Evolutionary conservation across 2,113 vertebrate genomes (phyloP).

Genomic region (Dipodomys ordii): DNA sequence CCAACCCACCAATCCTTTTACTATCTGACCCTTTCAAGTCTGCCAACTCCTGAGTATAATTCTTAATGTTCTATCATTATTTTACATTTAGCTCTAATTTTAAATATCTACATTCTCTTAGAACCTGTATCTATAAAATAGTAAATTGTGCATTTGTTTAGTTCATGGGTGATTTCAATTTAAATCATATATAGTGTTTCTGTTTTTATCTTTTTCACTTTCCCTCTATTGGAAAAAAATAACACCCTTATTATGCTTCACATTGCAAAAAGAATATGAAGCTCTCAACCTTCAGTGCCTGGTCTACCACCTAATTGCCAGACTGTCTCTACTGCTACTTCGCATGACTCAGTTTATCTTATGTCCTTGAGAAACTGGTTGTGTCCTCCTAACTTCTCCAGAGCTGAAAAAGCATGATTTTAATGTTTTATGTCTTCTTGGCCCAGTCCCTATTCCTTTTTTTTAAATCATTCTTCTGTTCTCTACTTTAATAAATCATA

Average conservation of each 20-base stretch:
- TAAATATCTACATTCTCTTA: background rate
- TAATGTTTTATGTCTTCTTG: background rate
- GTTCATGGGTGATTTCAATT: background rate
- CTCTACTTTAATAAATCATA: background rate
- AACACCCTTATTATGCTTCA: background rate
- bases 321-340: background rate
- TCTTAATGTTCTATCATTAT: background rate
- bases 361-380: background rate
- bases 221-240: background rate
- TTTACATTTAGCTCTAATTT: background rate
- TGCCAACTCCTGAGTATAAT: background rate
- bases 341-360: background rate
- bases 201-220: background rate
- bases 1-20: background rate
- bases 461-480: background rate
- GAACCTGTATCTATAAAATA: background rate
- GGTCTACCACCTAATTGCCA: too few species aligned
- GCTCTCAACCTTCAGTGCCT: background rate
- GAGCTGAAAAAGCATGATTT: background rate
- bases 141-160: background rate
- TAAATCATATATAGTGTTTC: background rate
- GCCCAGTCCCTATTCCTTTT: background rate
- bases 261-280: background rate
- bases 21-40: background rate
- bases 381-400: constrained; percentile 11